phyloP scores from a whole-genome alignment of 2,888 invertebrate species.

The Amphipyra tragopoginis region DNA sequence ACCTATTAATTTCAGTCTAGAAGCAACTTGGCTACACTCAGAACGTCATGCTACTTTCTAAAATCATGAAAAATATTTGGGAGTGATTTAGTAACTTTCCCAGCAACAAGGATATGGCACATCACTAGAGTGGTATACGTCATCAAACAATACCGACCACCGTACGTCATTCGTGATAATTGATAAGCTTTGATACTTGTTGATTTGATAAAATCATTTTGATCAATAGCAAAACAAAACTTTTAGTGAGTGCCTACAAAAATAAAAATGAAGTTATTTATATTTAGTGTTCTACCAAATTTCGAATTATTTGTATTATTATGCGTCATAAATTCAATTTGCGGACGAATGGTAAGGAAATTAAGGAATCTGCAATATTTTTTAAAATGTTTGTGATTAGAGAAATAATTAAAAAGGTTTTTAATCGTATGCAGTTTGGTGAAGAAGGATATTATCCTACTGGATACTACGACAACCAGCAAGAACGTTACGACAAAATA shows the following conservation, averaged over 20 bases:
- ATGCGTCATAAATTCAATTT: slow-evolving; percentile 61
- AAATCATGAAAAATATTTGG: neutral
- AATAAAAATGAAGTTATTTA: slow-evolving; percentile 63
- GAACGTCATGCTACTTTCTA: neutral
- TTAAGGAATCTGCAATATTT: slow-evolving; percentile 65
- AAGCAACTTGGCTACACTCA: neutral
- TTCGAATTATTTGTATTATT: slow-evolving; percentile 61
- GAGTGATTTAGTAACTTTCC: slow-evolving; percentile 30
- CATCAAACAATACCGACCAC: slow-evolving; percentile 32
- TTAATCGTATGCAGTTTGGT: slow-evolving; percentile 66
- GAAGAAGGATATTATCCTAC: slow-evolving; percentile 73
- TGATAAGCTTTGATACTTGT: slow-evolving; percentile 64
- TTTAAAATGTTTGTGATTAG: slow-evolving; percentile 1
- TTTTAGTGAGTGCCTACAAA: slow-evolving; percentile 20
- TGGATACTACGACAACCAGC: slow-evolving; percentile 65
- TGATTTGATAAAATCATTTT: slow-evolving; percentile 61
- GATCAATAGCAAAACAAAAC: slow-evolving; percentile 56
- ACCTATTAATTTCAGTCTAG: slow-evolving; percentile 23
- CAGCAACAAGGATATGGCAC: slow-evolving; percentile 6
- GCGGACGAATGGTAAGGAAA: slow-evolving; percentile 74
- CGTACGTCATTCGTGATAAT: slow-evolving; percentile 61
- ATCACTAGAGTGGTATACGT: slow-evolving; percentile 51
- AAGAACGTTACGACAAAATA: slow-evolving; percentile 64
- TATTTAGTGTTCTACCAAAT: slow-evolving; percentile 47
- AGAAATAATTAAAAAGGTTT: slow-evolving; percentile 16